Evolutionary conservation across 2,888 invertebrate genomes (phyloP).

Genomic region (Galeruca laticollis): DNA sequence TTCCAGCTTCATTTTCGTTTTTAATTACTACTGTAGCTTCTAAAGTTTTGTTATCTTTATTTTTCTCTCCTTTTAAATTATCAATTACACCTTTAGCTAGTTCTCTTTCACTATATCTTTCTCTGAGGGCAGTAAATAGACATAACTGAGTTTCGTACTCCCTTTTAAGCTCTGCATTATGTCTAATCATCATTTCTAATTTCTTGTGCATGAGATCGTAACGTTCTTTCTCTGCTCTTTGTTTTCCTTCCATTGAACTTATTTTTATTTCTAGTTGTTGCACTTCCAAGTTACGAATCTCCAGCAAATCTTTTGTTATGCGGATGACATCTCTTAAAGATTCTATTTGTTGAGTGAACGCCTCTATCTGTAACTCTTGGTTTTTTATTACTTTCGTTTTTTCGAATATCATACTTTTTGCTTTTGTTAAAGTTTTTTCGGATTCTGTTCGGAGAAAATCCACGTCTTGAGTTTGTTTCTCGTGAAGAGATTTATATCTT

Average conservation of each 20-base stretch:
- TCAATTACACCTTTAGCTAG: constrained; percentile 58
- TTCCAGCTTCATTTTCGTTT: neutral
- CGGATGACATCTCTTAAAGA: constrained; percentile 85
- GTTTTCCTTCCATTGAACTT: constrained; percentile 76
- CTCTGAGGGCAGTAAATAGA: constrained; percentile 73
- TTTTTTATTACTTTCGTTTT: constrained; percentile 82
- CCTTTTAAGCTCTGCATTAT: constrained; percentile 81
- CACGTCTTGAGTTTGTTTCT: constrained; percentile 59
- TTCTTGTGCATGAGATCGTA: constrained; percentile 77
- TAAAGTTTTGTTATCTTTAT: too few species aligned
- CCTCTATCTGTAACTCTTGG: constrained; percentile 83
- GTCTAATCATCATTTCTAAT: constrained; percentile 77
- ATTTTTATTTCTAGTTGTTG: constrained; percentile 79
- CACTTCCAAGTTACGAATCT: constrained; percentile 83
- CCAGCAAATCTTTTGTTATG: constrained; percentile 84
- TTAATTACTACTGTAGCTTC: neutral
- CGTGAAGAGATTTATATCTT: constrained; percentile 56
- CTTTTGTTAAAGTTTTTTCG: constrained; percentile 73
- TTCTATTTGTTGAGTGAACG: constrained; percentile 77
- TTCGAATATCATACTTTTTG: constrained; percentile 79
- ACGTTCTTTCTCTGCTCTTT: constrained; percentile 79
- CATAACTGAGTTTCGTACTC: constrained; percentile 84
- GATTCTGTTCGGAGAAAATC: constrained; percentile 64
- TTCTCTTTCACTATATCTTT: constrained; percentile 62
- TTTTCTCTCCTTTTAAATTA: constrained; percentile 38